Conservation (phyloP, 2,113 vertebrate genomes). For the Carassius auratus region DNA sequence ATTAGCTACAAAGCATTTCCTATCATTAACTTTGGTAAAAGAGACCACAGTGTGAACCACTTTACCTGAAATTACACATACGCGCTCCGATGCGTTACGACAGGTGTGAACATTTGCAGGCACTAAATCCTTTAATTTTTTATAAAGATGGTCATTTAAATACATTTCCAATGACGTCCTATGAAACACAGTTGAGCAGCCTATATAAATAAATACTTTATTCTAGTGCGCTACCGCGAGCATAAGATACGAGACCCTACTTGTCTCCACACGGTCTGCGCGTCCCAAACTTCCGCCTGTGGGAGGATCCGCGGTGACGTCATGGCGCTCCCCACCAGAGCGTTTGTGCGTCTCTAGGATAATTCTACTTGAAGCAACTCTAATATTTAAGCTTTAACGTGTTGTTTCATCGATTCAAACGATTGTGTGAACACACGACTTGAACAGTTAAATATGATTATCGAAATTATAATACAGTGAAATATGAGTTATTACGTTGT, state of each 20-base stretch:
- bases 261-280: slow-evolving; percentile 35
- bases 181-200: background rate
- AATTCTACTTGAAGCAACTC: background rate
- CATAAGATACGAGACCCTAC: background rate
- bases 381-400: background rate
- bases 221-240: background rate
- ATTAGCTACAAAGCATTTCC: slow-evolving; percentile 11
- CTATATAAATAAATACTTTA: background rate
- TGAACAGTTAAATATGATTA: background rate
- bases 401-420: background rate
- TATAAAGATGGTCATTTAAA: background rate
- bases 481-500: background rate
- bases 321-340: background rate
- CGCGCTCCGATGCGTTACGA: slow-evolving; percentile 67
- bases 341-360: background rate
- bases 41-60: slow-evolving; percentile 62
- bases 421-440: background rate
- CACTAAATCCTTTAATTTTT: slow-evolving; percentile 45
- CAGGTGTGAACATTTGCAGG: slow-evolving; percentile 22
- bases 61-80: slow-evolving; percentile 73
- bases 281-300: slow-evolving; percentile 59
- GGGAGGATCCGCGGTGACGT: slow-evolving; percentile 72
- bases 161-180: background rate
- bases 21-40: slow-evolving; percentile 24
- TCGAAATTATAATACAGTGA: background rate